Base-by-base conservation (phyloP, 2,797 vertebrate species). In the Melanotaenia pygmaea region DNA sequence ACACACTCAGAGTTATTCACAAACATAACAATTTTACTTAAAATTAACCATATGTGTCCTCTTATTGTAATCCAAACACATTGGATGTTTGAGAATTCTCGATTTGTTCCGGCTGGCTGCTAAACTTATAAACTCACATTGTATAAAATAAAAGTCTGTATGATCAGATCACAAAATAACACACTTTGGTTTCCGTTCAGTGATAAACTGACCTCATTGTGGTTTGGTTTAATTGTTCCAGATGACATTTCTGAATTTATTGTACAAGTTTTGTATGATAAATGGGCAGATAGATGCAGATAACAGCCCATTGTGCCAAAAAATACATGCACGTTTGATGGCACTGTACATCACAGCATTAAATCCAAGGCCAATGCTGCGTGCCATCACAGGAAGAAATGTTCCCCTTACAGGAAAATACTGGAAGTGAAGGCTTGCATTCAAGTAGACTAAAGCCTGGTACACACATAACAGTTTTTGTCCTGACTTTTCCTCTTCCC, bases 21-120 rank as follows among this genome's bases (percentile, higher is more conserved):
- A 82, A 86, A 84, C 79, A 77, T 67, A 79, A 37, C 30, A 28
- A 64, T 83, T 75, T 83, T 67, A 80, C 75, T 65, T 80, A 90
- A 85, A 81, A 63, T 70, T 73, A 84, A 81, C 80, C 83, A 76
- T 83, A 85, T 85, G 88, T 82, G 82, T 84, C 67, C 81, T 79
- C 74, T 84, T 81, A 84, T 79, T 77, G 79, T 79, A 68, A 66
- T 75, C 75, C 26, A 70, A 84, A 82, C 86, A 82, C 66, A 76
- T 53, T 56, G 64, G 76, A 71, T 6, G 37, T 64, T 80, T 63
- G 60, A 70, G 77, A 83, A 74, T 47, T 84, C 61, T 80, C 76
- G 75, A 70, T 83, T 77, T 80, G 75, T 77, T 89, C 72, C 68
- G 78, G 72, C 73, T 77, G 73, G 72, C 54, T 60, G 53, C 43